Evolutionary conservation across 2,888 invertebrate genomes (phyloP), one percentile per base, ranked within the genome.

Genomic region (Diarsia rubi): DNA sequence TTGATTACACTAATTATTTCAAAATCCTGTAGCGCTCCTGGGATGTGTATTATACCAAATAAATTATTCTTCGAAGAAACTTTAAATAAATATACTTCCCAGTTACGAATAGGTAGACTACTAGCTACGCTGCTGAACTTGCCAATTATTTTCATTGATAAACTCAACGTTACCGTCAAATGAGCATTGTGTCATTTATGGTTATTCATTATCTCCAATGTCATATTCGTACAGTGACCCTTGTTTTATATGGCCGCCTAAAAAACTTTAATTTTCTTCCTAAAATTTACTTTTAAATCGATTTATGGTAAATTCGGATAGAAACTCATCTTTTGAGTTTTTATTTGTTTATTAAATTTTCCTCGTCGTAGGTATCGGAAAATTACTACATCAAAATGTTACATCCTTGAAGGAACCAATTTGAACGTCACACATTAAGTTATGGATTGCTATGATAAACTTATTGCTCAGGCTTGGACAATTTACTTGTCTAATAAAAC

Each of bases 401-500:
- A 31, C 27, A 9, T 45, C 3, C 3, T 45, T 27, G 16, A 2
- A 12, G 27, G 27, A 31, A 54, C 54, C n/a, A 66, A n/a, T 66
- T 47, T 66, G 37, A 37, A 49, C 49, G n/a, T 31, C 62, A 49
- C 52, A 65, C 57, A 37, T 63, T 4, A 69, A 70, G 12, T 75
- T 79, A 79, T 54, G 19, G 3, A 0, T 31, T 21, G 54, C 49
- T 63, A 62, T 63, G 63, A 78, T 71, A 75, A 60, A 69, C 9
- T 70, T 73, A 75, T 79, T 78, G 75, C 77, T 71, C 69, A 77
- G 71, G 19, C 57, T 75, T 79, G 47, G 5, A 78, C 66, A 75
- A 80, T 81, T 81, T 85, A 78, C 63, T 42, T 72, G n/a, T 27
- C 54, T 79, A 69, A 80, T 83, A 79, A 81, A 83, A 82, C 79